Percentiles rank a stretch among this genome's conserved stretches.
These are phyloP conservation scores for Alligator mississippiensis DNA, from an alignment of 2,113 vertebrate species.

Conservation along the genomic window DNA sequence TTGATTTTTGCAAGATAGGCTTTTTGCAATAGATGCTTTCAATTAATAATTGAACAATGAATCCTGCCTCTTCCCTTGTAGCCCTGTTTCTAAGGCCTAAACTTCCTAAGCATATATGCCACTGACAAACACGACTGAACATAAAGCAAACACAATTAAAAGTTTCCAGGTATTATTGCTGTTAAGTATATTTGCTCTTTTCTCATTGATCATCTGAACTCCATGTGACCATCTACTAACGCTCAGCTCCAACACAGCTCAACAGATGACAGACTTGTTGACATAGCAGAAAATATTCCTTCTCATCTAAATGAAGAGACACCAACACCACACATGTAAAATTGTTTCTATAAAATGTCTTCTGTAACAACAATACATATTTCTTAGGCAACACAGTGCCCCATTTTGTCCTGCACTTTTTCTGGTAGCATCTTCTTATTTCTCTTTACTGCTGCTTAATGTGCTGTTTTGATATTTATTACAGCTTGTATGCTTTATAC, in stretches of 20 bases:
- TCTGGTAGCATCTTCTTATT: rapidly evolving
- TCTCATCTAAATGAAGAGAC: background rate
- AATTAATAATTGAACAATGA: background rate
- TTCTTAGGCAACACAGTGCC: background rate
- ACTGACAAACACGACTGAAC: constrained; percentile 65
- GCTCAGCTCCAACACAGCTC: background rate
- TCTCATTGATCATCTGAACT: constrained; percentile 73
- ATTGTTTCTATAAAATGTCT: background rate
- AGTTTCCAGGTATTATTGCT: constrained; percentile 68
- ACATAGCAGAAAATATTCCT: background rate
- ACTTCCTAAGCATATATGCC: constrained; percentile 77
- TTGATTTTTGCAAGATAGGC: background rate
- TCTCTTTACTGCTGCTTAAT: background rate
- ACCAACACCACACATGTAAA: rapidly evolving
- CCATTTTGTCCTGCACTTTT: background rate
- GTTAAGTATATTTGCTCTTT: constrained; percentile 66
- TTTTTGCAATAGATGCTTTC: background rate
- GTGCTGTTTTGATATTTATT: background rate
- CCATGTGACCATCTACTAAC: background rate
- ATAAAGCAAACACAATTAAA: constrained; percentile 68
- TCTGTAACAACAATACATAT: background rate
- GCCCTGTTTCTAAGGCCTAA: constrained; percentile 52
- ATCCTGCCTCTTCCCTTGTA: background rate
- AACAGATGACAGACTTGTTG: background rate
- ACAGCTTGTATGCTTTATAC: background rate